A percentile compares a stretch with the other conserved stretches of the same genome.
These are phyloP conservation scores for Lypha dubia DNA, from an alignment of 2,888 invertebrate species.

Conservation along the genomic window DNA sequence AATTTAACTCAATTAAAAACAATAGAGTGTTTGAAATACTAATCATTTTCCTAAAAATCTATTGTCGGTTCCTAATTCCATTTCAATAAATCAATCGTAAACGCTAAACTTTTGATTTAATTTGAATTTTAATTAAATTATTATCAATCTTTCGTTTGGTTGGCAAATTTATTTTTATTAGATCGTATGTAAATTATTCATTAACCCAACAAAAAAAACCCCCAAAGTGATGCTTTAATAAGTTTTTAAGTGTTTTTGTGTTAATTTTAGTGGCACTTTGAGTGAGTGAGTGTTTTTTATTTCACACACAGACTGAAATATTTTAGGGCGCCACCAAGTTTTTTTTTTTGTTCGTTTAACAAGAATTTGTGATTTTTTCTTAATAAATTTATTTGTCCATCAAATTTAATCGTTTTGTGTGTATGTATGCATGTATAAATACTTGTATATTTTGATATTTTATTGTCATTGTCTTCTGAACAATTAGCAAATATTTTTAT, in stretches of 20 bases:
- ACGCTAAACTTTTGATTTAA: slow-evolving; percentile 4
- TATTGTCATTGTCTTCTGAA: slow-evolving; percentile 19
- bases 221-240: neutral
- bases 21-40: slow-evolving; percentile 7
- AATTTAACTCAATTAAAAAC: neutral
- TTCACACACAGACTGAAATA: neutral
- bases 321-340: neutral
- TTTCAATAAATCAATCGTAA: slow-evolving; percentile 17
- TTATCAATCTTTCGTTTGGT: slow-evolving; percentile 20
- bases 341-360: neutral
- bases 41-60: slow-evolving; percentile 23
- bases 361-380: neutral
- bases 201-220: neutral
- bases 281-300: neutral
- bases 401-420: neutral
- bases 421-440: too few species aligned
- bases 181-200: slow-evolving; percentile 16
- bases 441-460: slow-evolving; percentile 14
- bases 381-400: neutral
- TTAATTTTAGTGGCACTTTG: neutral
- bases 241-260: neutral
- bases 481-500: neutral
- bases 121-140: slow-evolving; percentile 39
- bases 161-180: neutral
- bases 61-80: neutral